A percentile compares a stretch with the other conserved stretches of the same genome.
phyloP scores from a whole-genome alignment of 2,797 vertebrate genomes.

The Eupleurogrammus muticus region DNA sequence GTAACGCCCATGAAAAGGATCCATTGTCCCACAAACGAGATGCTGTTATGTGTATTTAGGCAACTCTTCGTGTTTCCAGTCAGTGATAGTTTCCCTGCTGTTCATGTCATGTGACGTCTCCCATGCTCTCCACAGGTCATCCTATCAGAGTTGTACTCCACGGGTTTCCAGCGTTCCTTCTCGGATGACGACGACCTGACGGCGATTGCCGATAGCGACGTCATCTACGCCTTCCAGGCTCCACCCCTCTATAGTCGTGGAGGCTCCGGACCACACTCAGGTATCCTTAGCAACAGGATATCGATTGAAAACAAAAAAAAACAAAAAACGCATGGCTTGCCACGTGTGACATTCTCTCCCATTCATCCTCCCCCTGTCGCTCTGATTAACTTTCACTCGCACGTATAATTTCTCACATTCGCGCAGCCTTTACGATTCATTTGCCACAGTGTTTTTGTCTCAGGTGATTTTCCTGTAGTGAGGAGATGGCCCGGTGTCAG shows the following conservation, averaged over 20 bases:
- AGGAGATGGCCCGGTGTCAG: background rate
- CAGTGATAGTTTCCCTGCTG: too few species aligned
- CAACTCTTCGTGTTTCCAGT: too few species aligned
- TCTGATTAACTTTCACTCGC: conserved; percentile 23
- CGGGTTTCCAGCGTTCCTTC: conserved; percentile 91
- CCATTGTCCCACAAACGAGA: too few species aligned
- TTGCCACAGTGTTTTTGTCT: conserved; percentile 21
- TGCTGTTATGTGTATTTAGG: too few species aligned
- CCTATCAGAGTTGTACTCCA: conserved; percentile 88
- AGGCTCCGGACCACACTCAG: conserved; percentile 78
- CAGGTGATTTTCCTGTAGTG: conserved; percentile 19
- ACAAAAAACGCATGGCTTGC: background rate
- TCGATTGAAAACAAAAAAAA: conserved; percentile 12
- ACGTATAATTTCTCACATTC: conserved; percentile 10
- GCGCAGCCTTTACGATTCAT: conserved; percentile 20
- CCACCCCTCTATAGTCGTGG: conserved; percentile 74
- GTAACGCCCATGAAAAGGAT: too few species aligned
- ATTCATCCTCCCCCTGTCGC: background rate
- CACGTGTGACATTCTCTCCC: background rate
- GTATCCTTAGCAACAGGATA: conserved; percentile 73
- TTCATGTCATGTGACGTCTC: background rate
- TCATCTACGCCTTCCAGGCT: conserved; percentile 91
- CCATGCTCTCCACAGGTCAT: conserved; percentile 84
- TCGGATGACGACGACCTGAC: conserved; percentile 90
- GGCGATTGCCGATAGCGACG: conserved; percentile 85